Percentiles rank a stretch among this genome's conserved stretches.
These are phyloP conservation scores for Rhineura floridana DNA, from an alignment of 2,113 vertebrate species.

Conservation along the genomic window DNA sequence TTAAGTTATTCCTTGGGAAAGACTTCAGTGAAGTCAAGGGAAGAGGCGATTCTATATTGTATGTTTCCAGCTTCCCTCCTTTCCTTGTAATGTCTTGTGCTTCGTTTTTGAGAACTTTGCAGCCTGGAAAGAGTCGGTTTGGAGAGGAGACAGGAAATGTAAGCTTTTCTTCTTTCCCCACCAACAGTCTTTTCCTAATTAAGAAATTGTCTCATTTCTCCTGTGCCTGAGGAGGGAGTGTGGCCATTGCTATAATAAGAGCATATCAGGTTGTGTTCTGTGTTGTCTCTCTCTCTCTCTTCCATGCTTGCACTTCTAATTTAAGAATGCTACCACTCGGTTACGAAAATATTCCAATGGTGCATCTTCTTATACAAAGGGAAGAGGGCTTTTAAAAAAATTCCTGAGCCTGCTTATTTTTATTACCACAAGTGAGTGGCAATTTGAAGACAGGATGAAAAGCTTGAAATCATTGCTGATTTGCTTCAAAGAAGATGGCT, in stretches of 20 bases:
- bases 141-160: slow-evolving; percentile 42
- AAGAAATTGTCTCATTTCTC: slow-evolving; percentile 50
- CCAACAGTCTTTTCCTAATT: slow-evolving; percentile 31
- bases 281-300: neutral
- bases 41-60: neutral
- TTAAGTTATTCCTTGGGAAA: neutral
- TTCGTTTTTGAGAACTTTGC: slow-evolving; percentile 31
- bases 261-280: slow-evolving; percentile 43
- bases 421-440: neutral
- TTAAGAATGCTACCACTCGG: slow-evolving; percentile 60
- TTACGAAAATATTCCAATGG: slow-evolving; percentile 58
- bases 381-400: neutral
- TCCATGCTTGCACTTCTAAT: slow-evolving; percentile 44
- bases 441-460: slow-evolving; percentile 10
- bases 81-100: slow-evolving; percentile 3
- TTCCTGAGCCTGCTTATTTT: neutral
- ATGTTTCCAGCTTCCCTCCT: neutral
- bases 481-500: neutral
- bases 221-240: slow-evolving; percentile 2
- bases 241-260: slow-evolving; percentile 30
- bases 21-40: neutral
- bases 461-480: neutral
- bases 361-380: slow-evolving; percentile 54
- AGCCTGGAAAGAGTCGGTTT: slow-evolving; percentile 27
- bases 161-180: neutral